A percentile compares a stretch with the other conserved stretches of the same genome.
Evolutionary conservation across 2,113 vertebrate genomes (phyloP).

Genomic region (Oryzias curvinotus): DNA sequence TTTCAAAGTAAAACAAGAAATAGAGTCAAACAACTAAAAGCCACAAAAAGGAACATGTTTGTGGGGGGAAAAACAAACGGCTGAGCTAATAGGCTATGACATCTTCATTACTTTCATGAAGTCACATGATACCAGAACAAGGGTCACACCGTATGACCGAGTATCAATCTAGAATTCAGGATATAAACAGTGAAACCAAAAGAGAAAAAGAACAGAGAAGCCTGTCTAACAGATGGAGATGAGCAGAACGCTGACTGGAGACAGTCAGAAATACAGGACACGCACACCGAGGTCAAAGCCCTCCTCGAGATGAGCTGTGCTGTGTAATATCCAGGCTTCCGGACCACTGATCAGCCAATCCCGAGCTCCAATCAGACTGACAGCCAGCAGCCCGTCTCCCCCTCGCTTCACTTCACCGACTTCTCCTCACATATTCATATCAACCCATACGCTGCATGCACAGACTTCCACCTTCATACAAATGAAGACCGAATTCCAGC

Average conservation of each 20-base stretch:
- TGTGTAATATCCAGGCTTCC: constrained; percentile 48
- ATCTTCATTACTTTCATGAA: too few relatives aligned
- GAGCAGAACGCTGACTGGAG: constrained; percentile 3
- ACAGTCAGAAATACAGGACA: not conserved
- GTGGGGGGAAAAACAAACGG: too few relatives aligned
- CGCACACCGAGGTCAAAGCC: constrained; percentile 44
- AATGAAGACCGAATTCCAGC: constrained; percentile 19
- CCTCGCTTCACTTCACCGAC: constrained; percentile 35
- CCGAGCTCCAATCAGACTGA: constrained; percentile 43
- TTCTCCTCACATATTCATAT: constrained; percentile 21
- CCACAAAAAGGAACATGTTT: too few relatives aligned
- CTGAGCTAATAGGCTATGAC: too few relatives aligned
- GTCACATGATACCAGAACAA: too few relatives aligned
- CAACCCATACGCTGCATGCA: not conserved
- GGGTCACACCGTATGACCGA: too few relatives aligned
- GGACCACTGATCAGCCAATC: constrained; percentile 54
- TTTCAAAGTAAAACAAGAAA: not conserved
- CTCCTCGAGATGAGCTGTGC: constrained; percentile 45
- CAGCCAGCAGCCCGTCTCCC: constrained; percentile 41
- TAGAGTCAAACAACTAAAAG: not conserved
- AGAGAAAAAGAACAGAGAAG: not conserved
- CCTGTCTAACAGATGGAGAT: constrained; percentile 3
- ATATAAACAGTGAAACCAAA: not conserved
- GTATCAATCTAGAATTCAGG: not conserved
- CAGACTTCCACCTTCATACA: constrained; percentile 25